These are phyloP conservation scores for Diabrotica undecimpunctata DNA, from an alignment of 1,140 invertebrate species.

Conservation along the genomic window DNA sequence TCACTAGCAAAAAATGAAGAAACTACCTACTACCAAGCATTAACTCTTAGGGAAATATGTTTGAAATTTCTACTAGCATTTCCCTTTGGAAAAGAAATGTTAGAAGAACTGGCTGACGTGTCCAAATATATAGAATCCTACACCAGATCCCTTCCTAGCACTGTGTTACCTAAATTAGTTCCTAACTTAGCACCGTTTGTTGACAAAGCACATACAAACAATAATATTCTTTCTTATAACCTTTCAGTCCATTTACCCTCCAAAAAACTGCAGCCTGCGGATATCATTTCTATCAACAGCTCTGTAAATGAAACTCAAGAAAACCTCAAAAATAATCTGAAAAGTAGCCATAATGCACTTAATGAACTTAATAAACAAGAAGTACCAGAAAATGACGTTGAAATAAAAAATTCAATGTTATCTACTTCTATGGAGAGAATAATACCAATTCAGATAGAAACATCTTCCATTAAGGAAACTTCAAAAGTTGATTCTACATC, in stretches of 20 bases:
- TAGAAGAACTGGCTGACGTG: conserved; percentile 62
- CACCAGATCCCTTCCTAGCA: conserved; percentile 25
- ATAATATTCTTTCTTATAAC: conserved; percentile 20
- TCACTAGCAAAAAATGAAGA: conserved; percentile 44
- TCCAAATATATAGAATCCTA: conserved; percentile 53
- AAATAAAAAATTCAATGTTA: no score
- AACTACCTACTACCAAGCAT: conserved; percentile 30
- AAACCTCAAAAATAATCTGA: background rate
- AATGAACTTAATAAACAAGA: background rate
- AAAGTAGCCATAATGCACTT: background rate
- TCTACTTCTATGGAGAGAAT: background rate
- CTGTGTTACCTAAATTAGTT: conserved; percentile 13
- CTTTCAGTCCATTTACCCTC: conserved; percentile 19
- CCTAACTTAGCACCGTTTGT: conserved; percentile 21
- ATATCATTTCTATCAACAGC: background rate
- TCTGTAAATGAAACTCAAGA: no score
- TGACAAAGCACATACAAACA: conserved; percentile 7
- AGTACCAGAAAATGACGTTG: no score
- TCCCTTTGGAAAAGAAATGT: conserved; percentile 61
- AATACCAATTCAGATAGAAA: conserved; percentile 14
- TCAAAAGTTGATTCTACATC: background rate
- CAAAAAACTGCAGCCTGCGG: background rate
- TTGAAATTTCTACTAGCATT: conserved; percentile 59
- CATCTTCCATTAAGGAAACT: background rate
- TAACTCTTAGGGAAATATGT: conserved; percentile 55